These are phyloP conservation scores for Eubucco bourcierii DNA, from an alignment of 2,113 vertebrate genomes.

Conservation along the genomic window DNA sequence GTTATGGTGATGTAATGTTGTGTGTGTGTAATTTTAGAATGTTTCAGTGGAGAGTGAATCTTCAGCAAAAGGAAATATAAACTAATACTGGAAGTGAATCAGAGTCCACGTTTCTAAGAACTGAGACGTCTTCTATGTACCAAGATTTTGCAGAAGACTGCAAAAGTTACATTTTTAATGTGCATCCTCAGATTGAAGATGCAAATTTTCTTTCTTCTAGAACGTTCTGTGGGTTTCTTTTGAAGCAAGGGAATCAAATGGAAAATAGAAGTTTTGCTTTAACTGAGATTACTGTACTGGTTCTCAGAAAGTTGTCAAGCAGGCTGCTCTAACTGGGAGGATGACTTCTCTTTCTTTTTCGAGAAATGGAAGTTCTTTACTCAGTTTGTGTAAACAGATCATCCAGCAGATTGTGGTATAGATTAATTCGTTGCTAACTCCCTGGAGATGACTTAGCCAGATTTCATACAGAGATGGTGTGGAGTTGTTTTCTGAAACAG, in stretches of 20 bases:
- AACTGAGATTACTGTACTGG: rapidly evolving
- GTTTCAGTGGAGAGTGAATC: not conserved
- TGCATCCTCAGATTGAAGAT: not conserved
- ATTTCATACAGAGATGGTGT: not conserved
- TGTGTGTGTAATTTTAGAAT: not conserved
- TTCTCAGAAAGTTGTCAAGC: not conserved
- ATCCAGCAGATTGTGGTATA: not conserved
- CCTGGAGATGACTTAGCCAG: not conserved
- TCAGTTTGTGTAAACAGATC: not conserved
- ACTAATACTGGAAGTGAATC: not conserved
- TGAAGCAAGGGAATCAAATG: not conserved
- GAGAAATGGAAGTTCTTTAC: not conserved
- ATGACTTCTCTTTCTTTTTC: not conserved
- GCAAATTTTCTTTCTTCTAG: not conserved
- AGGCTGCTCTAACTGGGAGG: not conserved
- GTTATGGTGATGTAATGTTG: not conserved
- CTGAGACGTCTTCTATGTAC: not conserved
- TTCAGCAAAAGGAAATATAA: not conserved
- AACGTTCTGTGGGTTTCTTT: not conserved
- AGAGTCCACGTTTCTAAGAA: not conserved
- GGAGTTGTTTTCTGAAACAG: not conserved
- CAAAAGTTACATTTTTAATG: not conserved
- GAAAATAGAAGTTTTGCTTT: not conserved
- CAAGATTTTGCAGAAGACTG: not conserved
- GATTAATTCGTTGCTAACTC: not conserved